Conservation (phyloP, 2,888 invertebrate species). For the Agrotis puta region DNA sequence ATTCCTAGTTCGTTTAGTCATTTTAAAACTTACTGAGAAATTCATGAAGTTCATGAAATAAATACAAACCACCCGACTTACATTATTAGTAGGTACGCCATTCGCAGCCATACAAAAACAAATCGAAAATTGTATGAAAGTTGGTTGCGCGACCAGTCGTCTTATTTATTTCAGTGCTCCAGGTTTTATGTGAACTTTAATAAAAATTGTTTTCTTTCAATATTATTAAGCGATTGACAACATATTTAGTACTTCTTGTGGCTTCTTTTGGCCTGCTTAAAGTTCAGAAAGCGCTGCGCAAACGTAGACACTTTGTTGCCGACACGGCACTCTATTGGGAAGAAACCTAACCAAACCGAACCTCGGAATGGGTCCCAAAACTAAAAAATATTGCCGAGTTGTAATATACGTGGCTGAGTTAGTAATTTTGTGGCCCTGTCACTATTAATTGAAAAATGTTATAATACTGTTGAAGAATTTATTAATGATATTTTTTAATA, state of each 20-base stretch:
- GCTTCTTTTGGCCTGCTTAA: no score
- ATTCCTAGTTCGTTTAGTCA: background rate
- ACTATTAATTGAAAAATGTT: no score
- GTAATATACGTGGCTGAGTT: no score
- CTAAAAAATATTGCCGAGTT: no score
- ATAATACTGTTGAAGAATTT: no score
- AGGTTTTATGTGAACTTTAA: background rate
- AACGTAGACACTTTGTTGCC: no score
- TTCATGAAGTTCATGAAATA: slow-evolving; percentile 1
- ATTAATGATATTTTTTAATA: no score
- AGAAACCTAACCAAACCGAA: no score
- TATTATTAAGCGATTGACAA: slow-evolving; percentile 6
- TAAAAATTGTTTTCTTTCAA: background rate
- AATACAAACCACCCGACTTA: slow-evolving; percentile 15
- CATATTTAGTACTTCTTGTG: background rate
- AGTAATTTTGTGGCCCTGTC: no score
- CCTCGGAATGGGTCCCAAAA: no score
- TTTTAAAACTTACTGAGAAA: slow-evolving; percentile 8
- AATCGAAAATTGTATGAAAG: slow-evolving; percentile 36
- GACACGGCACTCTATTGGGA: no score
- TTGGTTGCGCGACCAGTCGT: background rate
- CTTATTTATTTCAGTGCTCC: slow-evolving; percentile 14
- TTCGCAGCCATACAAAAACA: slow-evolving; percentile 35
- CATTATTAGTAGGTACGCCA: slow-evolving; percentile 8
- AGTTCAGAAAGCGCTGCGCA: no score